Conservation (phyloP, 2,113 vertebrate species). For the Strix aluco region DNA sequence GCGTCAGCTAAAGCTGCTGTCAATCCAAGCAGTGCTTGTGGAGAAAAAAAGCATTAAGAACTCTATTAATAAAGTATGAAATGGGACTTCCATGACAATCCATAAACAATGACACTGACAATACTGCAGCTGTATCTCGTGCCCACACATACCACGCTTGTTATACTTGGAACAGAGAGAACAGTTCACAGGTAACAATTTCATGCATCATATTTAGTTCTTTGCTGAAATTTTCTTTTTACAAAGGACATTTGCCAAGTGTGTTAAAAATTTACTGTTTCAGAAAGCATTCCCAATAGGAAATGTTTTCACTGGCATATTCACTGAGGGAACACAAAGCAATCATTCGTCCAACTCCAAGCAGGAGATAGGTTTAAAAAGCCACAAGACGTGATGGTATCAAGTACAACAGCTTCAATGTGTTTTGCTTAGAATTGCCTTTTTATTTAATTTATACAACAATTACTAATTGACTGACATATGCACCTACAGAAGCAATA, state of each 20-base stretch:
- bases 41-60: constrained; percentile 33
- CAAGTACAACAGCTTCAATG: neutral
- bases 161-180: constrained; percentile 18
- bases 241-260: constrained; percentile 20
- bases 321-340: neutral
- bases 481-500: neutral
- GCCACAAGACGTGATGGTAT: neutral
- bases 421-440: neutral
- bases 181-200: constrained; percentile 39
- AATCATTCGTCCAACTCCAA: neutral
- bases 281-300: constrained; percentile 40
- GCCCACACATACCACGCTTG: neutral
- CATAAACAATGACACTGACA: constrained; percentile 49
- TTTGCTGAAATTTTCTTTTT: constrained; percentile 33
- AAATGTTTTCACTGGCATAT: constrained; percentile 23
- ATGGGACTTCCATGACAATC: constrained; percentile 45
- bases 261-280: constrained; percentile 30
- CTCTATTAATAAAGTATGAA: constrained; percentile 66
- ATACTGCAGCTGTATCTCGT: constrained; percentile 12
- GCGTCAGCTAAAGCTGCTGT: constrained; percentile 57
- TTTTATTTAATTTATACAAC: neutral
- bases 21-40: constrained; percentile 46
- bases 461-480: neutral
- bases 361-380: neutral
- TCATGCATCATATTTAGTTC: constrained; percentile 19